Evolutionary conservation across 2,888 invertebrate genomes (phyloP).

Genomic region (Philereme transversata): DNA sequence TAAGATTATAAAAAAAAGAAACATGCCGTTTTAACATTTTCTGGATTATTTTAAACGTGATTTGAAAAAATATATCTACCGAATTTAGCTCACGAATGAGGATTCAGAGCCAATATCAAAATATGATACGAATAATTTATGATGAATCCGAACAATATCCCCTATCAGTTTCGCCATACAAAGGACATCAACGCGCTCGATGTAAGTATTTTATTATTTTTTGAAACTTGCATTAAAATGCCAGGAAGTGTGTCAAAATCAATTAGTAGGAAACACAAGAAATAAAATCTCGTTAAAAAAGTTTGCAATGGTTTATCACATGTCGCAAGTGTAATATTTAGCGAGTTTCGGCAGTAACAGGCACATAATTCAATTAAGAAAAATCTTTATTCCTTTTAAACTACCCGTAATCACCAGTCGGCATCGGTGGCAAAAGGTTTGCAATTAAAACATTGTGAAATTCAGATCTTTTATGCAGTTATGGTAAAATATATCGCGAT

Average conservation of each 20-base stretch:
- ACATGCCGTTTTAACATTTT: no score
- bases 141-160: neutral
- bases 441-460: conserved; percentile 64
- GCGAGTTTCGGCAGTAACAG: conserved; percentile 44
- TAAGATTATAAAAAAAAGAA: no score
- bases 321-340: conserved; percentile 44
- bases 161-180: neutral
- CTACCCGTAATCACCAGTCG: conserved; percentile 50
- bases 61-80: no score
- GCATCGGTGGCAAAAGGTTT: conserved; percentile 49
- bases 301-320: conserved; percentile 19
- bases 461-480: conserved; percentile 44
- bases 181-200: conserved; percentile 28
- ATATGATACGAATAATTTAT: neutral
- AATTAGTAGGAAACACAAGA: conserved; percentile 12
- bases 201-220: neutral
- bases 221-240: conserved; percentile 2
- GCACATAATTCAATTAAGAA: conserved; percentile 57
- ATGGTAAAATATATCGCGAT: conserved; percentile 33
- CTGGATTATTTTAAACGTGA: no score
- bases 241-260: conserved; percentile 5
- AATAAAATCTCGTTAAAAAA: conserved; percentile 14
- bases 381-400: conserved; percentile 24
- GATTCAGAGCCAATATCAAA: neutral
- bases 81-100: neutral